A percentile compares a stretch with the other conserved stretches of the same genome.
Evolutionary conservation across 1,140 invertebrate genomes (phyloP).

Genomic region (Prorops nasuta): DNA sequence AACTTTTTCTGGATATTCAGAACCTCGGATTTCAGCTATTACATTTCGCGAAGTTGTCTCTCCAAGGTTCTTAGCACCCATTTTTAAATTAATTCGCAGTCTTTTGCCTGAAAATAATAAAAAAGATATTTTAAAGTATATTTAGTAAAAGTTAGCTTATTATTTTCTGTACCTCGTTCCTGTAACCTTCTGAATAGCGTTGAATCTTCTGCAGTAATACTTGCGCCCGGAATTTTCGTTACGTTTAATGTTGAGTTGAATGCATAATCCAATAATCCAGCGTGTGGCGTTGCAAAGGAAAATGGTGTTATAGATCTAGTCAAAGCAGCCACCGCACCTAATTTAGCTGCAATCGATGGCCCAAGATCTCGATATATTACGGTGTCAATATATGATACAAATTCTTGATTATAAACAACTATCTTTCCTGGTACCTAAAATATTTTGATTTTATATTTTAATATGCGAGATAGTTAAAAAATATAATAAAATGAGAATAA

Average conservation of each 20-base stretch:
- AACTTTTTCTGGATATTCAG: slow-evolving; percentile 61
- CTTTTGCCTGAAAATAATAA: slow-evolving; percentile 50
- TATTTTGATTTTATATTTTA: no score
- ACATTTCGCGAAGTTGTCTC: slow-evolving; percentile 69
- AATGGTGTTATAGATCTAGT: slow-evolving; percentile 74
- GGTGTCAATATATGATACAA: slow-evolving; percentile 62
- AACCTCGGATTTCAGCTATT: slow-evolving; percentile 69
- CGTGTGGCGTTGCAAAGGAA: slow-evolving; percentile 70
- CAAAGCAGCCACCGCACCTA: slow-evolving; percentile 73
- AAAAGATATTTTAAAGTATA: neutral
- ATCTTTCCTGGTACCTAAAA: slow-evolving; percentile 69
- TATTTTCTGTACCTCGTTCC: slow-evolving; percentile 53
- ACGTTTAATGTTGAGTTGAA: slow-evolving; percentile 63
- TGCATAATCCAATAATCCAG: no score
- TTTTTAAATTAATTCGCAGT: slow-evolving; percentile 58
- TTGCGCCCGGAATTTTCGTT: slow-evolving; percentile 75
- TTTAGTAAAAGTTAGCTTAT: neutral
- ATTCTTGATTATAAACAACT: slow-evolving; percentile 72
- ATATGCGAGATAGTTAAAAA: no score
- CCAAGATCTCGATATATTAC: slow-evolving; percentile 61
- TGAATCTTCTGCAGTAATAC: slow-evolving; percentile 80
- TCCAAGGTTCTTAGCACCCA: slow-evolving; percentile 58
- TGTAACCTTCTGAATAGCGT: slow-evolving; percentile 69
- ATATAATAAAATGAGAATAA: slow-evolving; percentile 7
- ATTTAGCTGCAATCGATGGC: slow-evolving; percentile 65